Percentiles rank a stretch among this genome's conserved stretches.
These are phyloP conservation scores for Leucozona laternaria DNA, from an alignment of 2,888 invertebrate genomes.

Conservation along the genomic window DNA sequence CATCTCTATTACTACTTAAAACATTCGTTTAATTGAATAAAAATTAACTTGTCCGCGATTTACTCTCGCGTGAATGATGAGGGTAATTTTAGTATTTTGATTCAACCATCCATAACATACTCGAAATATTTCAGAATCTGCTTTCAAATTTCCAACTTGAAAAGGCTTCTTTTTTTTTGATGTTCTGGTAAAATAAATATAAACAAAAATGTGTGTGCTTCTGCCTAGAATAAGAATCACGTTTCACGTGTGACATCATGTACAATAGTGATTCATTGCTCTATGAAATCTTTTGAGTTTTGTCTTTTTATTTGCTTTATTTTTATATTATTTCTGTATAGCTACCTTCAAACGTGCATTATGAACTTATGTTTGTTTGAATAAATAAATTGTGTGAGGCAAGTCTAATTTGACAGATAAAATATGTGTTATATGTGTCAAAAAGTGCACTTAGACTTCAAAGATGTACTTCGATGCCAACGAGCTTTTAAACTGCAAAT, in stretches of 20 bases:
- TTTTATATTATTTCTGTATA: not conserved
- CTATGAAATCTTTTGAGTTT: slow-evolving; percentile 10
- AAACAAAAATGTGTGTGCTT: not conserved
- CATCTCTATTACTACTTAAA: too few relatives aligned
- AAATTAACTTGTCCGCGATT: slow-evolving; percentile 44
- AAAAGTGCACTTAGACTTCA: not conserved
- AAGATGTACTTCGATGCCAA: not conserved
- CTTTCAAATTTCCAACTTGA: slow-evolving; percentile 39
- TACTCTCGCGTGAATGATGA: slow-evolving; percentile 37
- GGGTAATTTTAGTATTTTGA: slow-evolving; percentile 44
- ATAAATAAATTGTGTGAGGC: not conserved
- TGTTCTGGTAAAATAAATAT: slow-evolving; percentile 8
- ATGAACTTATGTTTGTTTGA: not conserved
- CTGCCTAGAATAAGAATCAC: not conserved
- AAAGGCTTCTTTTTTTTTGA: not conserved
- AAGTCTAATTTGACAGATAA: slow-evolving; percentile 2
- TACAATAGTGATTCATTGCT: slow-evolving; percentile 22
- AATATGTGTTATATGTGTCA: not conserved
- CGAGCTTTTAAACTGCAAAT: not conserved
- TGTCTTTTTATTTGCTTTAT: not conserved
- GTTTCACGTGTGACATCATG: slow-evolving; percentile 54
- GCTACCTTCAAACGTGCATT: too few relatives aligned
- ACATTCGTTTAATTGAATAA: slow-evolving; percentile 19
- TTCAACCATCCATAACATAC: slow-evolving; percentile 43
- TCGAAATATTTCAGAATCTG: slow-evolving; percentile 19